These are phyloP conservation scores for Loriculus beryllinus DNA, from an alignment of 2,797 vertebrate species.

Conservation along the genomic window DNA sequence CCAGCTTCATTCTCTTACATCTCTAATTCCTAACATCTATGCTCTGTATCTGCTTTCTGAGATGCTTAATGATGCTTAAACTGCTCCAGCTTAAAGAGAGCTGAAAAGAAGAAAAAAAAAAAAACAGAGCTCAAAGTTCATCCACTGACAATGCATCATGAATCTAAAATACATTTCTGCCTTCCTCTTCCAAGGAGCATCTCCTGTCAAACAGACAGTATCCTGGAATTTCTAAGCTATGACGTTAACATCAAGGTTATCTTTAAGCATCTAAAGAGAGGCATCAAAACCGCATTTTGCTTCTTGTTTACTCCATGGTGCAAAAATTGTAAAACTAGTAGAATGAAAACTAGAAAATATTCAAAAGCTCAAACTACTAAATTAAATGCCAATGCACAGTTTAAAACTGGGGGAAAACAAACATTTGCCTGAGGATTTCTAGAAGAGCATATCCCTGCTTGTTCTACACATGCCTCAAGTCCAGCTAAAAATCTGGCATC, in stretches of 20 bases:
- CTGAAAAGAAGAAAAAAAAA: not conserved
- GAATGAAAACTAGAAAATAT: not conserved
- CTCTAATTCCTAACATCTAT: not conserved
- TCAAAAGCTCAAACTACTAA: not conserved
- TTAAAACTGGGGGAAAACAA: rapidly evolving
- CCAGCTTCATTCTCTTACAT: not conserved
- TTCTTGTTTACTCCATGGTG: not conserved
- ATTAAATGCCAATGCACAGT: not conserved
- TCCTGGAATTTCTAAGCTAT: not conserved
- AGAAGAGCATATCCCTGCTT: not conserved
- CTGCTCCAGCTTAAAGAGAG: not conserved
- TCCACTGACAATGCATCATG: not conserved
- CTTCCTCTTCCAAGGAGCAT: not conserved
- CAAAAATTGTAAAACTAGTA: not conserved
- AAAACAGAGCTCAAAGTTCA: not conserved
- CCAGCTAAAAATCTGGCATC: not conserved
- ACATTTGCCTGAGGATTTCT: not conserved
- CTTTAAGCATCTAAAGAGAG: not conserved
- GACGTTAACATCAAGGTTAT: not conserved
- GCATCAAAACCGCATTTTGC: not conserved
- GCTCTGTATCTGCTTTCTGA: not conserved
- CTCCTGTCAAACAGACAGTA: not conserved
- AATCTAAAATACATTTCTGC: not conserved
- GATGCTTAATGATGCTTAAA: not conserved
- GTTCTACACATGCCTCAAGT: not conserved